These are phyloP conservation scores for Catharus minimus DNA, from an alignment of 2,113 vertebrate species.

Conservation along the genomic window DNA sequence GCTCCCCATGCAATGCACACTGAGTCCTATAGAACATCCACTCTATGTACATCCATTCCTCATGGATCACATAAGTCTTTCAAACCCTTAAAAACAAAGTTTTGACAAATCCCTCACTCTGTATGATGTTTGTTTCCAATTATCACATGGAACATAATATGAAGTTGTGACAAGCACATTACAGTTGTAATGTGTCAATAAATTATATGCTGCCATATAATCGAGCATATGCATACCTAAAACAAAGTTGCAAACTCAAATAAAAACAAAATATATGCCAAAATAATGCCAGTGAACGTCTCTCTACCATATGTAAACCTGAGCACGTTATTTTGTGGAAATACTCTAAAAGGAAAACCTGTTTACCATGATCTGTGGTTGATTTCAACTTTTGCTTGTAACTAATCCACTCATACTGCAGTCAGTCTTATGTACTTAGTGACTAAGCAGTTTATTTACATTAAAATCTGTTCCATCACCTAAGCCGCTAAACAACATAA, in stretches of 20 bases:
- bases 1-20: not conserved
- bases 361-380: not conserved
- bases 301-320: not conserved
- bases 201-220: not conserved
- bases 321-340: not conserved
- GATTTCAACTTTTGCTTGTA: not conserved
- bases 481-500: not conserved
- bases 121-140: not conserved
- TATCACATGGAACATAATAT: not conserved
- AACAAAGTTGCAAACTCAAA: not conserved
- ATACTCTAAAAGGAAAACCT: not conserved
- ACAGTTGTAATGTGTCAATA: not conserved
- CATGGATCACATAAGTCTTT: not conserved
- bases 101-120: not conserved
- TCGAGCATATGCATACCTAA: not conserved
- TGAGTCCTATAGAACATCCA: not conserved
- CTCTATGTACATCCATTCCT: not conserved
- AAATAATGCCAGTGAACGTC: not conserved
- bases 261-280: not conserved
- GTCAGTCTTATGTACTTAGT: not conserved
- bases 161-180: not conserved
- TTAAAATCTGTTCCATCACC: not conserved
- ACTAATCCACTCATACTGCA: not conserved
- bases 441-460: not conserved
- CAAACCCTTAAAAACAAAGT: not conserved